Evolutionary conservation across 2,113 vertebrate species (phyloP), one percentile per base, ranked within the genome.

Genomic region (Leiothrix lutea): DNA sequence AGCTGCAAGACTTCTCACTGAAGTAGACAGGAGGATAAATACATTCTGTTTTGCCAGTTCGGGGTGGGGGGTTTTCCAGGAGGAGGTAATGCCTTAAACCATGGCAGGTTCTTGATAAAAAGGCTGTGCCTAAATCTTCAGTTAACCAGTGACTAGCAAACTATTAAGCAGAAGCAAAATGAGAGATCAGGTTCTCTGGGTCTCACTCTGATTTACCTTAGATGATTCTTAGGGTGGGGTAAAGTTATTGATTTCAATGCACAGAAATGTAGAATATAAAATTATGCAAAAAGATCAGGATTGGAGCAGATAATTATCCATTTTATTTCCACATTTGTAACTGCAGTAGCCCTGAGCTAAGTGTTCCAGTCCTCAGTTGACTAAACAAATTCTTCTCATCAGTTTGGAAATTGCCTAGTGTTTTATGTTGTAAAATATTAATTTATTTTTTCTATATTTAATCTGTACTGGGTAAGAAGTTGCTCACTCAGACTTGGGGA

Each of bases 351-450:
- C 82, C 61, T 71, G 51, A 90, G 88, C 80, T 70, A 77, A 90
- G 42, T 42, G 51, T 74, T 86, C 19, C 40, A 61, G 75, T 92
- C 80, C 22, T 36, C 57, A 86, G 65, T 67, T 79, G 78, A 72
- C 89, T 72, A 94, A 94, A 97, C 50, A 83, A 86, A 79, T 84
- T 85, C 12, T 88, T 88, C 86, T 91, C 24, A 74, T 78, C 75
- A n/a, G 51, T 83, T 96, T 75, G 94, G 75, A 88, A 80, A 82
- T 44, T 88, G 60, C 48, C 64, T 84, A 67, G 80, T 92, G 56
- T 70, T 94, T 93, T 78, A 73, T 54, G 64, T 80, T 84, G 44
- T 90, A 92, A 94, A 94, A 90, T 87, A 80, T 80, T 78, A 24
- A 71, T 78, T 70, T 75, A 4, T 62, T 91, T 94, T 93, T 88